These are phyloP conservation scores for Oryzaephilus surinamensis DNA, from an alignment of 1,140 invertebrate genomes.

Conservation along the genomic window DNA sequence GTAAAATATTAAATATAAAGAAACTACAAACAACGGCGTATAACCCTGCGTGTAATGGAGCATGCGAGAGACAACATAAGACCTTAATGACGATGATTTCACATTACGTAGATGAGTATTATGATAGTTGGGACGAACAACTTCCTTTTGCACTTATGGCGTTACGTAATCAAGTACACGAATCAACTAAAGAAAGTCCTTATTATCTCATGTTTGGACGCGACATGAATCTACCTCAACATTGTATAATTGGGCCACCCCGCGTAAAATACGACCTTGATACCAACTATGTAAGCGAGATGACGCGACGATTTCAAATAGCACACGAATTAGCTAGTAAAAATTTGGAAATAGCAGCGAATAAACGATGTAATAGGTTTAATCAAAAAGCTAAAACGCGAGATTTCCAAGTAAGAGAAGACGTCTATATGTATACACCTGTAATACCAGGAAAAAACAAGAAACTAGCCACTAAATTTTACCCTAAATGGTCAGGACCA, in stretches of 20 bases:
- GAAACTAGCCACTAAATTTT: no score
- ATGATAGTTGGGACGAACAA: slow-evolving; percentile 30
- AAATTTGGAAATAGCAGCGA: no score
- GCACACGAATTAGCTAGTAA: no score
- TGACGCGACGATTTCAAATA: not conserved
- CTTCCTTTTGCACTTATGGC: slow-evolving; percentile 4
- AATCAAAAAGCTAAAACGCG: no score
- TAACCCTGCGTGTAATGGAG: slow-evolving; percentile 20
- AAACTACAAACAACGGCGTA: slow-evolving; percentile 21
- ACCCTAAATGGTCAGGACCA: no score
- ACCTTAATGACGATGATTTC: slow-evolving; percentile 11
- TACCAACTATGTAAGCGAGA: not conserved
- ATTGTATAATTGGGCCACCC: not conserved
- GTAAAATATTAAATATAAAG: slow-evolving; percentile 24
- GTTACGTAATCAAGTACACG: not conserved
- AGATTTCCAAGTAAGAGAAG: no score
- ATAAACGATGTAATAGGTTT: no score
- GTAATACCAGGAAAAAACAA: no score
- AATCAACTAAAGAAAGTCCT: not conserved
- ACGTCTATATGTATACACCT: no score
- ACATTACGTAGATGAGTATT: slow-evolving; percentile 13
- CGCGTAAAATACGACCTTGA: not conserved
- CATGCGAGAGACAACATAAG: slow-evolving; percentile 18
- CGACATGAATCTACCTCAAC: not conserved
- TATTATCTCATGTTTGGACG: slow-evolving; percentile 1